Conservation (phyloP, 2,113 vertebrate species). For the Scytalopus superciliaris region DNA sequence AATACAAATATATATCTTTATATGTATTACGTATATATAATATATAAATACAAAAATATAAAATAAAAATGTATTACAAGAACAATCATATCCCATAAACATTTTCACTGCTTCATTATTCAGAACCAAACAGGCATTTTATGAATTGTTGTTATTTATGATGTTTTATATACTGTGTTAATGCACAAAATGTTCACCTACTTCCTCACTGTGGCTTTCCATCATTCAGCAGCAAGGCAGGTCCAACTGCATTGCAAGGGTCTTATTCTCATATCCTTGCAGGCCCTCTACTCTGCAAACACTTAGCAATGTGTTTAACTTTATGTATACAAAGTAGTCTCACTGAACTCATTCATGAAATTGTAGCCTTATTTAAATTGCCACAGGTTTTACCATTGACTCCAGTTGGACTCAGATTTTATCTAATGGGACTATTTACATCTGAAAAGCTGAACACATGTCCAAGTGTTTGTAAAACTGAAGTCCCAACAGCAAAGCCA, state of each 20-base stretch:
- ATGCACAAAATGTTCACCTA: not conserved
- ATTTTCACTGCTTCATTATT: constrained; percentile 34
- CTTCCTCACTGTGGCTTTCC: not conserved
- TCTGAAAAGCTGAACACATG: constrained; percentile 33
- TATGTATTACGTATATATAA: not conserved
- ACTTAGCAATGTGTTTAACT: constrained; percentile 16
- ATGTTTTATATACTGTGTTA: not conserved
- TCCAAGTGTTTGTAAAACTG: not conserved
- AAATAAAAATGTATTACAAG: constrained; percentile 6
- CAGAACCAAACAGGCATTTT: constrained; percentile 21
- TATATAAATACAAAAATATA: not conserved
- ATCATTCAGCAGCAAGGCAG: not conserved
- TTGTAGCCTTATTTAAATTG: not conserved
- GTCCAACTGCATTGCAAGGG: not conserved
- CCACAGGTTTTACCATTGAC: constrained; percentile 6
- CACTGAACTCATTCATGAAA: constrained; percentile 49
- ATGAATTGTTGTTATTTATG: constrained; percentile 7
- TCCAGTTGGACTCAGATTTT: constrained; percentile 6
- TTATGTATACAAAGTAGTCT: not conserved
- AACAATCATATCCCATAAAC: constrained; percentile 7
- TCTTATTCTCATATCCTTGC: not conserved
- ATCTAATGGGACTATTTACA: constrained; percentile 53
- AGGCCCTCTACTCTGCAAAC: not conserved
- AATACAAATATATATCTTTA: not conserved
- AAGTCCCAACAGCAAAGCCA: not conserved